phyloP scores from a whole-genome alignment of 1,140 invertebrate genomes.

The Procambarus virginalis region DNA sequence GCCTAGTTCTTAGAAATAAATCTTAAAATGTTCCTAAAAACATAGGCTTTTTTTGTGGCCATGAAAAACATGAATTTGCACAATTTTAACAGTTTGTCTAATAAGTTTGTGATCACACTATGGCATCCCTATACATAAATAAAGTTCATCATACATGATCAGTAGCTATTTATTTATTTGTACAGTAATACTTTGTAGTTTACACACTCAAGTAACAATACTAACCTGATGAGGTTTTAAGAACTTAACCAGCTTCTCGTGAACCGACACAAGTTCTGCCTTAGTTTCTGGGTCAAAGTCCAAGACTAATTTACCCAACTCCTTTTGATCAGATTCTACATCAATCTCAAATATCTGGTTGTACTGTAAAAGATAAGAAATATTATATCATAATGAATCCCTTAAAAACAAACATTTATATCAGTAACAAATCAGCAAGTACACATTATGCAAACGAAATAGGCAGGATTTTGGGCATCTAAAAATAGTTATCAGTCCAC shows the following conservation, averaged over 20 bases:
- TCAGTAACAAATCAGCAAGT: background rate
- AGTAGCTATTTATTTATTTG: too few relatives aligned
- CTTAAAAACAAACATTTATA: background rate
- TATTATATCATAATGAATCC: background rate
- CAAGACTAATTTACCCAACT: constrained; percentile 83
- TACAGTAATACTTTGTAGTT: too few relatives aligned
- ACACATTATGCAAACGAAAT: background rate
- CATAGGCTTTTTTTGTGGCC: too few relatives aligned
- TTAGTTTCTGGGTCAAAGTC: constrained; percentile 91
- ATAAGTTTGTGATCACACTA: too few relatives aligned
- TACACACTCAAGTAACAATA: background rate
- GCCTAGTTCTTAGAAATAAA: too few relatives aligned
- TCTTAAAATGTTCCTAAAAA: too few relatives aligned
- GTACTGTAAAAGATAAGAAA: constrained; percentile 77
- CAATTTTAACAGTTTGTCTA: too few relatives aligned
- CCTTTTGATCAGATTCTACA: constrained; percentile 76
- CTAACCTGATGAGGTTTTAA: constrained; percentile 93
- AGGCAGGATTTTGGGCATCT: too few relatives aligned
- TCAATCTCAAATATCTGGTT: constrained; percentile 83
- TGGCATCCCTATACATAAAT: too few relatives aligned
- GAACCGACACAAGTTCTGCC: constrained; percentile 85
- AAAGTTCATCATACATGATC: too few relatives aligned
- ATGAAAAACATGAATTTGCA: too few relatives aligned
- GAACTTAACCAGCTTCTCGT: constrained; percentile 86
- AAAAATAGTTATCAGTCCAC: too few relatives aligned